Percentiles rank a stretch among this genome's conserved stretches.
Conservation (phyloP, 2,888 invertebrate genomes). For the Drosophila seclusa region DNA sequence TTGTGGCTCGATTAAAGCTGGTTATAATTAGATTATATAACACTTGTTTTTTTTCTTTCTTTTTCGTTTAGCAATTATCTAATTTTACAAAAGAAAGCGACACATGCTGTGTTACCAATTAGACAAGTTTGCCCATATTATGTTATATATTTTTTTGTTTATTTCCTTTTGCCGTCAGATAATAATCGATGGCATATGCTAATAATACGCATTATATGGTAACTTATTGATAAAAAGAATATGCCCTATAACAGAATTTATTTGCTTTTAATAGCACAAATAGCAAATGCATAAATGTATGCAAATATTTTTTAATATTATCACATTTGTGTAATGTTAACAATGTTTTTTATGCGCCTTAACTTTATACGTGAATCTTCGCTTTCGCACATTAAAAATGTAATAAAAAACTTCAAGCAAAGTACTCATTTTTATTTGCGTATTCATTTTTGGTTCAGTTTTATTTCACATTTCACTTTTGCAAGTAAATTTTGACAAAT, state of each 20-base stretch:
- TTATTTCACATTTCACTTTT: slow-evolving; percentile 60
- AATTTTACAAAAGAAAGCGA: slow-evolving; percentile 73
- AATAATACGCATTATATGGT: slow-evolving; percentile 26
- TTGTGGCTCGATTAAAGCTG: slow-evolving; percentile 58
- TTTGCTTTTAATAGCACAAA: slow-evolving; percentile 9
- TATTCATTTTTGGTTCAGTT: slow-evolving; percentile 37
- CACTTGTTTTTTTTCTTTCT: slow-evolving; percentile 29
- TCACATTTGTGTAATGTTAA: slow-evolving; percentile 15
- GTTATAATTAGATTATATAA: slow-evolving; percentile 78
- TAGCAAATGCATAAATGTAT: slow-evolving; percentile 12
- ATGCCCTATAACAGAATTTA: not conserved
- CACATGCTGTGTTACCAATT: slow-evolving; percentile 59
- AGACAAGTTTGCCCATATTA: slow-evolving; percentile 57
- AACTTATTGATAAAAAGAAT: not conserved
- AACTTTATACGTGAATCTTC: slow-evolving; percentile 22
- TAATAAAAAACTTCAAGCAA: slow-evolving; percentile 29
- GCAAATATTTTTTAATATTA: not conserved
- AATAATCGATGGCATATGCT: slow-evolving; percentile 17
- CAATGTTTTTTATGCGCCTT: slow-evolving; percentile 21
- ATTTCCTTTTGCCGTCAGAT: slow-evolving; percentile 25
- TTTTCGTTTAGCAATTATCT: slow-evolving; percentile 59
- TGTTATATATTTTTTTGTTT: slow-evolving; percentile 4
- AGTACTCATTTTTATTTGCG: slow-evolving; percentile 52
- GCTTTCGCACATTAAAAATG: slow-evolving; percentile 66
- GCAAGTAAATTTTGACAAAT: not conserved